Percentiles rank a stretch among this genome's conserved stretches.
These are phyloP conservation scores for Cuculus canorus DNA, from an alignment of 2,797 vertebrate species.

Conservation along the genomic window DNA sequence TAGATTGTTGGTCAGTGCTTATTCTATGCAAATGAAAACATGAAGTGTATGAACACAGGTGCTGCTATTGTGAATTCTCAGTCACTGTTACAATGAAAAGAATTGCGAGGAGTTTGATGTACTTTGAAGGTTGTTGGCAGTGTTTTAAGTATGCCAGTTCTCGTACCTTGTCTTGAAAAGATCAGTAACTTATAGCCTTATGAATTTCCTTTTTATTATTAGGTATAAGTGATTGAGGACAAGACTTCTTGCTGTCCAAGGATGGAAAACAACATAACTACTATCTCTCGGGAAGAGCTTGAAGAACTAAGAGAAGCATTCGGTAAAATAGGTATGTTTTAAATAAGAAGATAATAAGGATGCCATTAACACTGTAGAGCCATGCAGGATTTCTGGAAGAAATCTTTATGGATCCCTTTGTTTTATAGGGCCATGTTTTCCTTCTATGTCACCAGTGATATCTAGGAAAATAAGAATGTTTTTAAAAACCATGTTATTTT, in stretches of 20 bases:
- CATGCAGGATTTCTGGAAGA: not conserved
- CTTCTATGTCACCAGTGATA: not conserved
- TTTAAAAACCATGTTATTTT: not conserved
- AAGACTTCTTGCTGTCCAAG: not conserved
- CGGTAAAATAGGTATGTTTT: constrained; percentile 88
- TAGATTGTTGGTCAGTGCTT: not conserved
- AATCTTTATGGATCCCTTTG: not conserved
- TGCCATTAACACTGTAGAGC: not conserved
- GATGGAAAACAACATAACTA: constrained; percentile 90
- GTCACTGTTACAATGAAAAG: not conserved
- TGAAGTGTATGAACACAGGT: not conserved
- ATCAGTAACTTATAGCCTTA: not conserved
- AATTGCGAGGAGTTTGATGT: not conserved
- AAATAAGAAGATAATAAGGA: not conserved
- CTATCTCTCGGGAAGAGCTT: constrained; percentile 92
- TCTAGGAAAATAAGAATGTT: not conserved
- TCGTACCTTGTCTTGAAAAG: not conserved
- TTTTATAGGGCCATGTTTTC: not conserved
- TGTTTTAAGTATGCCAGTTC: not conserved
- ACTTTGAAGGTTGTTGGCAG: not conserved
- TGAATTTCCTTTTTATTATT: not conserved
- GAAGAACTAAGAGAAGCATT: constrained; percentile 94
- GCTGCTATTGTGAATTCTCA: not conserved
- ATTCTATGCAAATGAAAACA: not conserved
- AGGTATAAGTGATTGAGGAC: constrained; percentile 55